phyloP scores from a whole-genome alignment of 2,797 vertebrate genomes.

The Cryptoprocta ferox region DNA sequence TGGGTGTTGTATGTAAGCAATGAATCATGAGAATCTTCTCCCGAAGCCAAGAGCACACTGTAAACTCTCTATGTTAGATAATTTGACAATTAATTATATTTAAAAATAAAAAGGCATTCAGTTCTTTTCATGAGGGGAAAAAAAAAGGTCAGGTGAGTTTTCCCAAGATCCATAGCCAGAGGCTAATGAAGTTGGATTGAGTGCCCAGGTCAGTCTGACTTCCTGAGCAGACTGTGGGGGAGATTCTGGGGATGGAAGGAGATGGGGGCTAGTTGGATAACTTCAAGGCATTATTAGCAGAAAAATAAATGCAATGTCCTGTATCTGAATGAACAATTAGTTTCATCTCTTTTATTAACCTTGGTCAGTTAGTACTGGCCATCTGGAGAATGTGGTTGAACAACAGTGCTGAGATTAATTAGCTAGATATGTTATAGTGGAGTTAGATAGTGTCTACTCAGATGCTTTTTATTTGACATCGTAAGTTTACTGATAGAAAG shows the following conservation, averaged over 20 bases:
- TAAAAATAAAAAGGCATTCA: too few species aligned
- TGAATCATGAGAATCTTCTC: too few species aligned
- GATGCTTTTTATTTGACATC: neutral
- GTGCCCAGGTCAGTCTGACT: neutral
- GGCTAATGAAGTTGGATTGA: neutral
- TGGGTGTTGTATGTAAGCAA: too few species aligned
- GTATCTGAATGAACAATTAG: neutral
- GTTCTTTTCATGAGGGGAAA: too few species aligned
- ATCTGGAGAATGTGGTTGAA: neutral
- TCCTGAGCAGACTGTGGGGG: neutral
- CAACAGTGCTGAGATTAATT: neutral
- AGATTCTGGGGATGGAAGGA: neutral
- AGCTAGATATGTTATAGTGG: neutral
- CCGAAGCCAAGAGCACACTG: too few species aligned
- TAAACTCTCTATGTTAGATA: too few species aligned
- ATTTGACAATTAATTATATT: too few species aligned
- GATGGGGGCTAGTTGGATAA: neutral
- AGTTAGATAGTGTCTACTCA: neutral
- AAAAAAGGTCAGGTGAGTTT: neutral
- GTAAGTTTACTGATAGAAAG: neutral
- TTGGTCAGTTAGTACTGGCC: neutral
- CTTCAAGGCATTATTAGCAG: neutral
- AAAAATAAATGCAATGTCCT: neutral
- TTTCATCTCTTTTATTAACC: neutral
- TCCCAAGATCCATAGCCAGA: neutral